A percentile compares a stretch with the other conserved stretches of the same genome.
Evolutionary conservation across 2,797 vertebrate genomes (phyloP).

Genomic region (Mus minutoides): DNA sequence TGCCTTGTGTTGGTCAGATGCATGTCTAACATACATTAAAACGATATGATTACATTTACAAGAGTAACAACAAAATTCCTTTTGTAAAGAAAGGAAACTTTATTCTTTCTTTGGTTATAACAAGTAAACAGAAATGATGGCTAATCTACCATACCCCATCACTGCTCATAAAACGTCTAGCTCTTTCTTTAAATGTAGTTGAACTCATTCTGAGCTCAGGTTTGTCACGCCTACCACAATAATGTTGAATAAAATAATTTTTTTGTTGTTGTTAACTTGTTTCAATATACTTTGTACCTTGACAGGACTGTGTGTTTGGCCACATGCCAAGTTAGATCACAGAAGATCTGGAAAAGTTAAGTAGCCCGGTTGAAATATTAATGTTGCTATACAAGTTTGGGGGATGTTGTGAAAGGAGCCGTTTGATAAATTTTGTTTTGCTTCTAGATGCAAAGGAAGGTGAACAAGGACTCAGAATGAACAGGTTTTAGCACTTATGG

Average conservation of each 20-base stretch:
- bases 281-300: background rate
- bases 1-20: background rate
- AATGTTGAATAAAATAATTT: background rate
- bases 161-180: background rate
- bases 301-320: background rate
- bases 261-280: background rate
- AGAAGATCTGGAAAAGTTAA: background rate
- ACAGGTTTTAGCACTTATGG: background rate
- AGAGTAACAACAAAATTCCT: background rate
- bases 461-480: background rate
- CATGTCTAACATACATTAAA: background rate
- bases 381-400: background rate
- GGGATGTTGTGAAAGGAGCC: background rate
- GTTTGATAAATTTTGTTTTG: background rate
- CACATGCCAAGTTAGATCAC: background rate
- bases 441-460: background rate
- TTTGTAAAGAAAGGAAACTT: background rate
- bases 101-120: background rate
- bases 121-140: background rate
- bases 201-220: background rate
- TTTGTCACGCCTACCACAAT: background rate
- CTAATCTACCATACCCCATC: no score
- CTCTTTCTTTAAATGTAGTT: background rate
- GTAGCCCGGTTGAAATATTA: slow-evolving; percentile 19
- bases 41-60: background rate